Evolutionary conservation across 1,140 invertebrate species (phyloP), one percentile per base, ranked within the genome.

Genomic region (Venturia canescens): DNA sequence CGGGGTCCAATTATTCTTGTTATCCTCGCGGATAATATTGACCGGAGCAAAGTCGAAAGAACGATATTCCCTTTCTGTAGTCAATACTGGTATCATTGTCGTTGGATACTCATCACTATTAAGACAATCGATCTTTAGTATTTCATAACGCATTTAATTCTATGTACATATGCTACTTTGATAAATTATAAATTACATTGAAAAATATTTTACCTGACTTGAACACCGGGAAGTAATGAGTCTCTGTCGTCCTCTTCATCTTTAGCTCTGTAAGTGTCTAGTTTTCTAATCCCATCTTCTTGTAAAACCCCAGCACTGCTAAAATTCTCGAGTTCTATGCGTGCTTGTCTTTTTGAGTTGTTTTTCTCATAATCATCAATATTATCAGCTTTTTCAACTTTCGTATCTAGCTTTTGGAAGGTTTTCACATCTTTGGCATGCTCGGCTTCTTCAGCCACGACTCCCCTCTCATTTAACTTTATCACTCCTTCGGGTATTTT

Each of bases 41-140:
- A 92, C 91, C 13, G 91, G 91, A 0, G 91, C 87, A 67, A 92
- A 92, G 27, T 92, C 91, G 50, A 89, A 92, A 0, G 88, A 84
- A 57, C 85, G 85, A 71, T 77, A 70, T 18, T 91, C 89, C 34
- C 88, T 84, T 5, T 89, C 86, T 13, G 91, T 92, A 1, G 91
- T 92, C 53, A 92, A 80, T 38, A 90, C 83, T 2, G 91, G 91
- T 53, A 91, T 60, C 88, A 90, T 91, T 11, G 91, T 92, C 1
- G 91, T 92, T n/a, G 89, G 82, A 69, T 91, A 90, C 77, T 91
- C 90, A 50, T 86, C 82, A 38, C 91, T 92, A 27, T 34, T 66
- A 3, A 16, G 3, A 44, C 13, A 77, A 44, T 34, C 3, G 16
- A 66, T 53, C n/a, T 53, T 9, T n/a, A 1, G 18, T 44, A 44